Base-by-base conservation (phyloP, 2,888 invertebrate genomes). In the Hecatera dysodea region DNA sequence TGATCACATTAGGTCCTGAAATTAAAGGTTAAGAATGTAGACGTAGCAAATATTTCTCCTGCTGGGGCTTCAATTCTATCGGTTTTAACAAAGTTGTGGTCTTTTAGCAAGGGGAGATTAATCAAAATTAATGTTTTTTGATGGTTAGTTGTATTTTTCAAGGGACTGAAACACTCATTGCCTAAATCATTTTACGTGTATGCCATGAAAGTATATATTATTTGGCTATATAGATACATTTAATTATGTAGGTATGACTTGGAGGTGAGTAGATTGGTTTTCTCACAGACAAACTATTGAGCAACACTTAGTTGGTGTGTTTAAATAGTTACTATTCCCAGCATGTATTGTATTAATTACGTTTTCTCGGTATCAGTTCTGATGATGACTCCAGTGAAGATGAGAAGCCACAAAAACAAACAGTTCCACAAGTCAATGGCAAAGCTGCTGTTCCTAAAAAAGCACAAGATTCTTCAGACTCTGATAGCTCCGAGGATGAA, bases 401-500 rank as follows among this genome's bases (percentile, higher is more conserved):
- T 60, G 86, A 90, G 61, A 68, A 72, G 62, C 80, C 83, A 60
- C 84, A 90, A 44, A 92, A 92, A 82, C 92, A 93, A 78, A 66
- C 78, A 39, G 69, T 78, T 46, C 48, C 87, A 15, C 88, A 90
- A 81, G 74, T 89, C 6, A 95, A 95, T 85, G 93, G 93, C 22
- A 93, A 93, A 86, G 82, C 83, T 82, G 88, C 91, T 1, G 86
- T 86, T 50, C 78, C 79, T 33, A 93, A 93, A 69, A 93, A 93
- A 74, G 89, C 89, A 65, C 86, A 91, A 68, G 90, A 91, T n/a
- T 92, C 93, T 7, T 93, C 94, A 56, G 93, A 93, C 74, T 94
- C 93, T 50, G 94, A 95, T 56, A 94, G 92, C 69, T 95, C 94
- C 2, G 93, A 94, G 65, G 93, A 94, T 82, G 94, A 95, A 66